Evolutionary conservation across 2,888 invertebrate species (phyloP).

Genomic region (Papilio protenor): DNA sequence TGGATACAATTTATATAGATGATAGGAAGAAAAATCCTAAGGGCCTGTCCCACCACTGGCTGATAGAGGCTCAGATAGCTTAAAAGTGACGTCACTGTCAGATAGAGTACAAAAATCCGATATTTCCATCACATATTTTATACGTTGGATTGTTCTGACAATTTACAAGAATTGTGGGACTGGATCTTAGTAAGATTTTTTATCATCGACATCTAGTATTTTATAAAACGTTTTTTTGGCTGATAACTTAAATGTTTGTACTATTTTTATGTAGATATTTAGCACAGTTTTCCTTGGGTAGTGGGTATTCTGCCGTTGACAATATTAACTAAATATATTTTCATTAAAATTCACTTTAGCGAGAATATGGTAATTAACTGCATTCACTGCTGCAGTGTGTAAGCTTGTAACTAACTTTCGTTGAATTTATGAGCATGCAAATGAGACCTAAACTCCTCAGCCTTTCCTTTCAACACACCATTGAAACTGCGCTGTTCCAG

Average conservation of each 20-base stretch:
- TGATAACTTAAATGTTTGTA: neutral
- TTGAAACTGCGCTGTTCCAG: constrained; percentile 18
- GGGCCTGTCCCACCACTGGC: too few species aligned
- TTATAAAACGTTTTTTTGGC: too few species aligned
- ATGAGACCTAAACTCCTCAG: constrained; percentile 32
- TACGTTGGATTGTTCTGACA: too few species aligned
- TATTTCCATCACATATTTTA: too few species aligned
- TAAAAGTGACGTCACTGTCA: too few species aligned
- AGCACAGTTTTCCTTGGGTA: neutral
- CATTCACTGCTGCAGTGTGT: constrained; percentile 25
- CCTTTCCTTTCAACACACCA: constrained; percentile 35
- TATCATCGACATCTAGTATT: too few species aligned
- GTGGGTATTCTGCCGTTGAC: neutral
- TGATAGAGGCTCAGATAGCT: too few species aligned
- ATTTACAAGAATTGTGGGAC: too few species aligned
- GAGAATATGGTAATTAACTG: constrained; percentile 36
- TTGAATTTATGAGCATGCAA: constrained; percentile 35
- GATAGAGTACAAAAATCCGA: too few species aligned
- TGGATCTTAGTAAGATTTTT: too few species aligned
- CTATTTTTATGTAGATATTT: neutral
- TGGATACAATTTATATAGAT: too few species aligned
- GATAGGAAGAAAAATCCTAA: too few species aligned
- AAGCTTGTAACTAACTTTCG: constrained; percentile 30
- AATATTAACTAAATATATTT: constrained; percentile 14
- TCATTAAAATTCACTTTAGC: constrained; percentile 32